These are phyloP conservation scores for Nomada fucata DNA, from an alignment of 2,888 invertebrate genomes.

Conservation along the genomic window DNA sequence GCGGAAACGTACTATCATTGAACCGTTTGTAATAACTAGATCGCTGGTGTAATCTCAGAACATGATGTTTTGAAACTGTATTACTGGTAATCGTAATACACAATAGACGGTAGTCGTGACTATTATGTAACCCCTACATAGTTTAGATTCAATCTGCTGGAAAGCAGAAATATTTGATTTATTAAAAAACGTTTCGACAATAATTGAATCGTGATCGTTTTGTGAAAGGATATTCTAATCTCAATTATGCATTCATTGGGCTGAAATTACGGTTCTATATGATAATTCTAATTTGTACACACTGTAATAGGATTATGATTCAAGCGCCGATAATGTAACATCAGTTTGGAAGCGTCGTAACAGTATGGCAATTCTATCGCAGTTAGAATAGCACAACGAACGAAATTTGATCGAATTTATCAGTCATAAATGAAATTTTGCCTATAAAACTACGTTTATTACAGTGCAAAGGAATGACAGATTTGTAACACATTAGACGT, in stretches of 20 bases:
- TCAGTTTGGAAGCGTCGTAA: not conserved
- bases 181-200: slow-evolving; percentile 5
- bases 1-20: not conserved
- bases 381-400: not conserved
- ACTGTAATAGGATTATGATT: not conserved
- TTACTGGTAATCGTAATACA: not conserved
- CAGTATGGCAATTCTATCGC: not conserved
- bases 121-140: not conserved
- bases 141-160: not conserved
- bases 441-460: too few relatives aligned
- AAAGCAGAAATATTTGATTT: not conserved
- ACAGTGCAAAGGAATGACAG: too few relatives aligned
- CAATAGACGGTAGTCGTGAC: not conserved
- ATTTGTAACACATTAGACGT: too few relatives aligned
- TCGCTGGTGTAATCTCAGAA: not conserved
- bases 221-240: slow-evolving; percentile 7
- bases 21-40: not conserved
- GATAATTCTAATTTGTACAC: slow-evolving; percentile 16
- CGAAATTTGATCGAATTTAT: too few relatives aligned
- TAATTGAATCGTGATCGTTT: not conserved
- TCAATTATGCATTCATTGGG: not conserved
- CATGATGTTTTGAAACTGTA: not conserved
- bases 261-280: slow-evolving; percentile 1
- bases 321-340: not conserved
- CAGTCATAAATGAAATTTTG: not conserved